phyloP scores from a whole-genome alignment of 2,888 invertebrate genomes.

The Campoletis raptor region DNA sequence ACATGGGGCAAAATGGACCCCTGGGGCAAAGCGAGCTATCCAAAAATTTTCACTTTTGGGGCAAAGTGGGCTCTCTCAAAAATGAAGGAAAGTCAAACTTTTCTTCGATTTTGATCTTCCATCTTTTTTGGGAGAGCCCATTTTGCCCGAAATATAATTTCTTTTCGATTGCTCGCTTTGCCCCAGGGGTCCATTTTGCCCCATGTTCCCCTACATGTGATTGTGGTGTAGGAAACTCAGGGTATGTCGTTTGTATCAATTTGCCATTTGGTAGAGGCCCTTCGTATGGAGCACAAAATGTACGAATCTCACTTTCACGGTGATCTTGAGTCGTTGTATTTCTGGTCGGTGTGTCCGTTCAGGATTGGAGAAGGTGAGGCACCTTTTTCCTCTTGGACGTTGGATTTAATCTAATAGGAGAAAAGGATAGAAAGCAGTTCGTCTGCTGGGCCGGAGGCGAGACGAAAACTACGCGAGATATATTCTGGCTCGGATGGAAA shows the following conservation, averaged over 20 bases:
- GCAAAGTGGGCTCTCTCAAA: too few species aligned
- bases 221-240: conserved; percentile 67
- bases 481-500: conserved; percentile 37
- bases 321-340: conserved; percentile 26
- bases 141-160: too few species aligned
- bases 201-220: too few species aligned
- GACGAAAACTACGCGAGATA: conserved; percentile 58
- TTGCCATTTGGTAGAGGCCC: conserved; percentile 69
- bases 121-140: too few species aligned
- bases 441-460: conserved; percentile 21
- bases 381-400: conserved; percentile 56
- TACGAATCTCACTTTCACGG: conserved; percentile 62
- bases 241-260: conserved; percentile 81
- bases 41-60: too few species aligned
- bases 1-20: too few species aligned
- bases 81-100: too few species aligned
- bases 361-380: not conserved
- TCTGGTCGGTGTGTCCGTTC: not conserved
- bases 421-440: conserved; percentile 55
- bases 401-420: conserved; percentile 79
- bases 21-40: too few species aligned
- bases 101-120: too few species aligned
- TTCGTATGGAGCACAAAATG: conserved; percentile 26
- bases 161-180: too few species aligned
- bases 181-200: too few species aligned